Evolutionary conservation across 2,888 invertebrate species (phyloP).

Genomic region (Atherix ibis): DNA sequence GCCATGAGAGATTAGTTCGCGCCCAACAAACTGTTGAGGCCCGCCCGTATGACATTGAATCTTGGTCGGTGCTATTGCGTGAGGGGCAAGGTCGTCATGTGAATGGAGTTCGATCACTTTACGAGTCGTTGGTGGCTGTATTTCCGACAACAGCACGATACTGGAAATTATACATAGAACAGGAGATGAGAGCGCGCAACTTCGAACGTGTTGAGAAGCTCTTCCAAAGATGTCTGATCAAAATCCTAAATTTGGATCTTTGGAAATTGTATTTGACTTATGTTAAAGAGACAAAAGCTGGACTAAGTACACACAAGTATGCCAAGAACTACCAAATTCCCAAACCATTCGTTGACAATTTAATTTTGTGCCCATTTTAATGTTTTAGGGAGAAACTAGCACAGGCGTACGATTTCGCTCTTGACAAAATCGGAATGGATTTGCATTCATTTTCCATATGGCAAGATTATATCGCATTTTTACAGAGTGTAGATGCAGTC

Average conservation of each 20-base stretch:
- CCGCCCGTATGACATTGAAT: slow-evolving; percentile 87
- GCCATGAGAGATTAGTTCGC: slow-evolving; percentile 65
- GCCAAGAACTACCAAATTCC: slow-evolving; percentile 21
- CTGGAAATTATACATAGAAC: slow-evolving; percentile 98
- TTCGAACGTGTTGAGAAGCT: slow-evolving; percentile 99
- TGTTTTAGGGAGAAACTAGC: slow-evolving; percentile 89
- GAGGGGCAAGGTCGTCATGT: slow-evolving; percentile 81
- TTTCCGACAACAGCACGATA: slow-evolving; percentile 95
- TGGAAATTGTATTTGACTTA: slow-evolving; percentile 97
- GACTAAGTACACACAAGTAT: slow-evolving; percentile 84
- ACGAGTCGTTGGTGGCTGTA: slow-evolving; percentile 83
- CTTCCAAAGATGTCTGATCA: slow-evolving; percentile 94
- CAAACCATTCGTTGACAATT: slow-evolving; percentile 5
- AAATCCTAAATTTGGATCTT: slow-evolving; percentile 95
- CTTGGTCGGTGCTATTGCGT: slow-evolving; percentile 90
- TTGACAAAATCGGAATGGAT: slow-evolving; percentile 98
- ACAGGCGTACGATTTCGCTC: slow-evolving; percentile 96
- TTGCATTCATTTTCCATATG: slow-evolving; percentile 93
- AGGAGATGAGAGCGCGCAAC: slow-evolving; percentile 93
- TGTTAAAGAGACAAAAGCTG: slow-evolving; percentile 93
- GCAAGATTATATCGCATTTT: slow-evolving; percentile 93
- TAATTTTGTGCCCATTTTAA: background rate
- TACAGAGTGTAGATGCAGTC: slow-evolving; percentile 91
- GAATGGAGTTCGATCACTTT: slow-evolving; percentile 78
- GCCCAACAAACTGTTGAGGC: slow-evolving; percentile 76